Percentiles rank a stretch among this genome's conserved stretches.
Evolutionary conservation across 2,797 vertebrate genomes (phyloP).

Genomic region (Echeneis naucrates): DNA sequence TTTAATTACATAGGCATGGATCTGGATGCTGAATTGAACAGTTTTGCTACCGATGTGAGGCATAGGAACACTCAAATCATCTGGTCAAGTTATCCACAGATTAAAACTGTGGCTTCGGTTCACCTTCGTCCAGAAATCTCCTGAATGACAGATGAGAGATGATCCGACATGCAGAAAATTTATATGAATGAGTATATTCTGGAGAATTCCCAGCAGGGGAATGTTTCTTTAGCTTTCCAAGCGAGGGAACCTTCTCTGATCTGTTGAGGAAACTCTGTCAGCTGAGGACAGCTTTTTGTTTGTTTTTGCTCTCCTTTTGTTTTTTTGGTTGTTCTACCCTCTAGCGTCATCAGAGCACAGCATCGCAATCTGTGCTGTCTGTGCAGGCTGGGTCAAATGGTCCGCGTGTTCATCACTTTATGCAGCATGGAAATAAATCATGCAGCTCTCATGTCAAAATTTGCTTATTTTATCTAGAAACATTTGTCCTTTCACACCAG

Average conservation of each 20-base stretch:
- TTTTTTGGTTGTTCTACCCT: not conserved
- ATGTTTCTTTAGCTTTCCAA: slow-evolving; percentile 8
- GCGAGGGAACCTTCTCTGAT: slow-evolving; percentile 22
- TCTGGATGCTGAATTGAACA: slow-evolving; percentile 17
- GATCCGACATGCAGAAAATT: slow-evolving; percentile 34
- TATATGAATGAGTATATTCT: slow-evolving; percentile 35
- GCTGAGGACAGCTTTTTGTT: slow-evolving; percentile 21
- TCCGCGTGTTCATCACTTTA: slow-evolving; percentile 14
- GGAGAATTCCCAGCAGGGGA: slow-evolving; percentile 31
- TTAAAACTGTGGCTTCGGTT: slow-evolving; percentile 22
- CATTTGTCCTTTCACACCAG: slow-evolving; percentile 15
- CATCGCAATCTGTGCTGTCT: slow-evolving; percentile 37
- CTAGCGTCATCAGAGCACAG: slow-evolving; percentile 26
- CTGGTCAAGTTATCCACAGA: slow-evolving; percentile 30
- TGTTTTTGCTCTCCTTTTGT: not conserved
- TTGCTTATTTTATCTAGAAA: not conserved
- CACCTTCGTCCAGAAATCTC: slow-evolving; percentile 38
- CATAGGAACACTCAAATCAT: not conserved
- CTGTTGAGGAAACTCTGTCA: not conserved
- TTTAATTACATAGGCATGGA: slow-evolving; percentile 28
- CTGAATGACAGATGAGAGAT: slow-evolving; percentile 11
- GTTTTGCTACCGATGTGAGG: slow-evolving; percentile 23
- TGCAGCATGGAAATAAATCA: slow-evolving; percentile 6
- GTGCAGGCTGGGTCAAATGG: slow-evolving; percentile 39
- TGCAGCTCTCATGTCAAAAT: not conserved